Percentiles rank a stretch among this genome's conserved stretches.
Evolutionary conservation across 2,113 vertebrate genomes (phyloP).

Genomic region (Gnathochromis pfefferi): DNA sequence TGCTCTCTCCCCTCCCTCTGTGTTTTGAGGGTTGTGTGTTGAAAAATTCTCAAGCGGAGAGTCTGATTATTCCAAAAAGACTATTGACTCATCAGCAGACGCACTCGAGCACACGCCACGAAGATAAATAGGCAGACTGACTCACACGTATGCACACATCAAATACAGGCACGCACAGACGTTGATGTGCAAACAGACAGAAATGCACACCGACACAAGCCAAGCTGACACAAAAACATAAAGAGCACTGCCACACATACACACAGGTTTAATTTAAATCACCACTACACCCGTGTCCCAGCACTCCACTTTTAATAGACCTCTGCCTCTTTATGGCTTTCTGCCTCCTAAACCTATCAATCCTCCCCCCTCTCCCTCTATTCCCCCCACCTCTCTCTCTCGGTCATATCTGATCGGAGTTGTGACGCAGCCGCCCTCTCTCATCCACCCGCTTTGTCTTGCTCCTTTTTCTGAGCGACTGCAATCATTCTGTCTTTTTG

Average conservation of each 20-base stretch:
- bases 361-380: not conserved
- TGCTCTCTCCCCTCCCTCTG: not conserved
- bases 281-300: slow-evolving; percentile 25
- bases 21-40: not conserved
- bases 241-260: not conserved
- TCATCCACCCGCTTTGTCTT: slow-evolving; percentile 17
- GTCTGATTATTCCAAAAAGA: slow-evolving; percentile 45
- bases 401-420: slow-evolving; percentile 37
- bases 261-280: slow-evolving; percentile 49
- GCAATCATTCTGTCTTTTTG: slow-evolving; percentile 18
- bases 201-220: not conserved
- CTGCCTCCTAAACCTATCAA: slow-evolving; percentile 55
- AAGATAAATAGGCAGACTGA: slow-evolving; percentile 9
- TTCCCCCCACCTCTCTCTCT: not conserved
- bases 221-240: not conserved
- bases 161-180: not conserved
- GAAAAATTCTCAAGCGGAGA: slow-evolving; percentile 29
- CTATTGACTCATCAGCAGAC: slow-evolving; percentile 53
- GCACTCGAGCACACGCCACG: not conserved
- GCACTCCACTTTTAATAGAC: slow-evolving; percentile 62
- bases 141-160: not conserved
- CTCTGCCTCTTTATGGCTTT: slow-evolving; percentile 57
- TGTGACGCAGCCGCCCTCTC: slow-evolving; percentile 24
- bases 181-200: not conserved
- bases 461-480: not conserved